Evolutionary conservation across 2,888 invertebrate genomes (phyloP), one percentile per base, ranked within the genome.

Genomic region (Coecobrya sp.): DNA sequence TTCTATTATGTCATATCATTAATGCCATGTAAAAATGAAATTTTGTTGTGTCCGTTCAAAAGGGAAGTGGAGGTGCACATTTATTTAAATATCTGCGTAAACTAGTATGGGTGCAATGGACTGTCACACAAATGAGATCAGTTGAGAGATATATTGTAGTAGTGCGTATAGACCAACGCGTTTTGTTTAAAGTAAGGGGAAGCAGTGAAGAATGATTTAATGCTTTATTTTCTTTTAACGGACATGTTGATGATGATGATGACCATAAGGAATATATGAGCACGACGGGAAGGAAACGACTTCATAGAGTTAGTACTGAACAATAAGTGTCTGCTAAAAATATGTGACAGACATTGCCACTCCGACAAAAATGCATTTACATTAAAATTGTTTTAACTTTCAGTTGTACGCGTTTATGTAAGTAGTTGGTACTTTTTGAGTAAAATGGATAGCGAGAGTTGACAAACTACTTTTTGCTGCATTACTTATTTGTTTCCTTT

Each of bases 391-490:
- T 65, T 42, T 27, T n/a, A 70, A 19, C 70, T 42, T 70, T n/a
- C 42, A 11, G 1, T 59, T 59, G 59, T 59, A 2, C 8, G 10
- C 49, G 49, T 49, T 7, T 49, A 49, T 49, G 11, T 13, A 13
- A 19, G 1, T 2, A 1, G 3, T 19, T 22, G 59, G 1, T 52
- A 79, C 25, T 22, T 52, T 52, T 52, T 5, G 36, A 30, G 25
- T 36, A 65, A 22, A 84, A 65, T 3, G 36, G 30, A 62, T 62
- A 59, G 73, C 73, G 86, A 86, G 86, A 86, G 86, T 86, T 86
- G 86, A 86, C 86, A 86, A 55, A 86, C 86, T 10, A 73, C 73
- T 86, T 86, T 86, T 73, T 86, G 25, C 36, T 79, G 16, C 65
- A 52, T 22, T 11, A 59, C 68, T 86, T 27, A 68, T 27, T 45